phyloP scores from a whole-genome alignment of 2,113 vertebrate genomes.

The Telmatochromis sp. region DNA sequence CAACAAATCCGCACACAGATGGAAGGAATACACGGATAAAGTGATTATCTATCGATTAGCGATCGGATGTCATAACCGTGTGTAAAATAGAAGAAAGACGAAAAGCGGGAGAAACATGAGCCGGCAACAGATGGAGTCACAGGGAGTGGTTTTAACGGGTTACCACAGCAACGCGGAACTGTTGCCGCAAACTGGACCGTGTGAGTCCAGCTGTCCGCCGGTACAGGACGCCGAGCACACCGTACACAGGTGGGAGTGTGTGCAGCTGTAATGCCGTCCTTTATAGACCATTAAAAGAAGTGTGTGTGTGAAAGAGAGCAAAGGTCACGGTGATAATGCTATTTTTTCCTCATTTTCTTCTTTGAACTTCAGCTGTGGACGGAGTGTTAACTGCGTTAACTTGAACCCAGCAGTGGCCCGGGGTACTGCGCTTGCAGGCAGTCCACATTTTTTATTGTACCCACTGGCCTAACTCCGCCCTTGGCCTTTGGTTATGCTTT shows the following conservation, averaged over 20 bases:
- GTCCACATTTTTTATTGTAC: background rate
- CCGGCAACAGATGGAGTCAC: slow-evolving; percentile 47
- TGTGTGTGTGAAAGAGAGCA: background rate
- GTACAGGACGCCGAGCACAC: background rate
- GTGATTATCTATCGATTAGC: background rate
- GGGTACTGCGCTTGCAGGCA: background rate
- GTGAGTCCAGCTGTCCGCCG: background rate
- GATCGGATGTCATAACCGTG: background rate
- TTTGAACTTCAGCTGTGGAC: background rate
- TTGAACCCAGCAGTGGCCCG: background rate
- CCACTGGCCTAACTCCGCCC: background rate
- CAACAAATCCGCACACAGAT: background rate
- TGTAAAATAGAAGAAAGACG: background rate
- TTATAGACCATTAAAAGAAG: background rate
- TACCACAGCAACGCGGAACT: slow-evolving; percentile 67
- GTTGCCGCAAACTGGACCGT: slow-evolving; percentile 9
- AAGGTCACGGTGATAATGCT: background rate
- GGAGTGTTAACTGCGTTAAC: background rate
- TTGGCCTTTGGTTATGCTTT: background rate
- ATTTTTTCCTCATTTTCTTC: background rate
- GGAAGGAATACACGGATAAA: background rate
- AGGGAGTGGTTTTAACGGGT: slow-evolving; percentile 70
- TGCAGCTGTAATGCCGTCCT: background rate
- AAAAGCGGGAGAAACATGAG: slow-evolving; percentile 57
- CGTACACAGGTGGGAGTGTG: slow-evolving; percentile 38